These are phyloP conservation scores for Leptosomus discolor DNA, from an alignment of 2,113 vertebrate genomes.

Conservation along the genomic window DNA sequence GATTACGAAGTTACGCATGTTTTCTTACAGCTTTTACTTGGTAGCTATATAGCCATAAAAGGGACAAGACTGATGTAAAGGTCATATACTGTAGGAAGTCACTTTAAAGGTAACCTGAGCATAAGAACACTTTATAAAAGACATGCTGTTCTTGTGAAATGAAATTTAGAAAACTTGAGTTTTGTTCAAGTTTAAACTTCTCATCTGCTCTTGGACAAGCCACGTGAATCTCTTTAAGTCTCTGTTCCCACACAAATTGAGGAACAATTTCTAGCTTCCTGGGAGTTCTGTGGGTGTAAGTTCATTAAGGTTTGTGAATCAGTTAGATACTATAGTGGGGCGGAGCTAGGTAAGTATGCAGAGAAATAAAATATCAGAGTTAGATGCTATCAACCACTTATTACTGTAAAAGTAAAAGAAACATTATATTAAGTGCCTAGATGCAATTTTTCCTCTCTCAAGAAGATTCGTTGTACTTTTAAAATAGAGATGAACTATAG, in stretches of 20 bases:
- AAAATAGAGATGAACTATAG: not conserved
- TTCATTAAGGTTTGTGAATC: not conserved
- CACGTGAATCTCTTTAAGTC: not conserved
- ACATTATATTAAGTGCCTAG: not conserved
- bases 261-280: not conserved
- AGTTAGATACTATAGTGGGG: not conserved
- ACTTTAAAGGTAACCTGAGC: not conserved
- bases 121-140: not conserved
- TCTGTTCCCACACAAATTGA: not conserved
- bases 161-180: not conserved
- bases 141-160: not conserved
- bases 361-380: not conserved
- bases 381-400: not conserved
- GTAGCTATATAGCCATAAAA: not conserved
- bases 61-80: not conserved
- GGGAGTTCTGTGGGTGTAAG: not conserved
- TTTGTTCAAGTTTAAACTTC: not conserved
- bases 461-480: not conserved
- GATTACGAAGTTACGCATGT: not conserved
- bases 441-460: not conserved
- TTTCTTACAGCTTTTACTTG: not conserved
- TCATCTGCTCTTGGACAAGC: not conserved
- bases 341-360: not conserved
- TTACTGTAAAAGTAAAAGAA: slow-evolving; percentile 5
- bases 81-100: not conserved